A percentile compares a stretch with the other conserved stretches of the same genome.
Evolutionary conservation across 2,797 vertebrate species (phyloP).

Genomic region (Champsocephalus gunnari): DNA sequence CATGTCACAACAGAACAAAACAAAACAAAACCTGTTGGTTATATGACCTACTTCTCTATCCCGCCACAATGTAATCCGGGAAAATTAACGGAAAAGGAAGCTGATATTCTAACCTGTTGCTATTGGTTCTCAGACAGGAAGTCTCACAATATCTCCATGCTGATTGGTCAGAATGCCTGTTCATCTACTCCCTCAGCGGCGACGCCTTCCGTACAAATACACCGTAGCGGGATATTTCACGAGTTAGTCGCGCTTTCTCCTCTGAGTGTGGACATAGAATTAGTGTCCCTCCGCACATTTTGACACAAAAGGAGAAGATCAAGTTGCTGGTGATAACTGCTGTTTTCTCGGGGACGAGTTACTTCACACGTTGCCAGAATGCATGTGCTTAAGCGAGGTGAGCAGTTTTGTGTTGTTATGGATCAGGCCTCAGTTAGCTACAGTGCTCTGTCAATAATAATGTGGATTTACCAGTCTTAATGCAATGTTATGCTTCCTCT

Average conservation of each 20-base stretch:
- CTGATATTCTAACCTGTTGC: rapidly evolving
- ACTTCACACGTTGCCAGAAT: constrained; percentile 70
- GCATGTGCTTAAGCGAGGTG: constrained; percentile 95
- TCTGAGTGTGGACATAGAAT: rapidly evolving
- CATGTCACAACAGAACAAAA: constrained; percentile 2
- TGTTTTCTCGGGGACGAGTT: constrained; percentile 9
- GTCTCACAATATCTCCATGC: rapidly evolving
- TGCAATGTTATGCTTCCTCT: neutral
- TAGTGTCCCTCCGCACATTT: rapidly evolving
- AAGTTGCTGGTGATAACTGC: constrained; percentile 13
- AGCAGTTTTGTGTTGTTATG: constrained; percentile 23
- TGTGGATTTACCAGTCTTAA: rapidly evolving
- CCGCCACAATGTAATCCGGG: constrained; percentile 48
- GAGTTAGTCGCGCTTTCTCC: constrained; percentile 47
- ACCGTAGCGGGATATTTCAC: constrained; percentile 46
- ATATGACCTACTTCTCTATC: constrained; percentile 42
- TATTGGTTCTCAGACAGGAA: constrained; percentile 34
- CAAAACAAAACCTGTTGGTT: constrained; percentile 1
- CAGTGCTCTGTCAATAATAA: too few relatives aligned
- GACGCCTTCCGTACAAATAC: constrained; percentile 49
- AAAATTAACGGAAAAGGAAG: constrained; percentile 30
- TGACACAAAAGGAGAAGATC: neutral
- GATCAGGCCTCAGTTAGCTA: constrained; percentile 16
- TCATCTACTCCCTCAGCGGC: rapidly evolving
- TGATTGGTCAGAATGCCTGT: constrained; percentile 46